Base-by-base conservation (phyloP, 2,888 invertebrate genomes). In the Sipunculus nudus region DNA sequence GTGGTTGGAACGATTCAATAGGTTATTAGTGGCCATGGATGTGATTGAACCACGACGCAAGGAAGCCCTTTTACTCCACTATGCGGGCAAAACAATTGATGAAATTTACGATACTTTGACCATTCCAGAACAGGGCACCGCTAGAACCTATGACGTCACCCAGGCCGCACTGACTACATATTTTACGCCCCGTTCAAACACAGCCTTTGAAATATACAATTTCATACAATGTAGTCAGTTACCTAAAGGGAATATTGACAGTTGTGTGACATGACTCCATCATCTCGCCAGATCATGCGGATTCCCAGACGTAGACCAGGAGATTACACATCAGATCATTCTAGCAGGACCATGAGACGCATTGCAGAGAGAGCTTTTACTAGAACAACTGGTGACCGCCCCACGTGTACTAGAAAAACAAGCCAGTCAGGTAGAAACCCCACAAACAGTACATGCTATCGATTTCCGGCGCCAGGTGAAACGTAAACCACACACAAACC, bases 61-160 rank as follows among this genome's bases (percentile, higher is more conserved):
- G 31, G 59, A 57, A 45, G 63, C 66, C 5, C 32, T 66, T 2
- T 48, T 67, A 10, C 49, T 65, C 13, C 58, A 67, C 38, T 61
- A 59, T 52, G 58, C 46, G 5, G 65, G 62, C 8, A 56, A 63
- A 31, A 45, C 49, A 5, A 39, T 58, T 16, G 21, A 52, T 21
- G 53, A 43, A 3, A 62, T 65, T 23, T 59, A 49, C 28, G 62
- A 62, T n/a, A 63, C 65, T 26, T 31, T 59, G 13, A n/a, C 25
- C 13, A 29, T 39, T 13, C 21, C 29, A n/a, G 40, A 31, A 23
- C 21, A 10, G n/a, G n/a, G n/a, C n/a, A n/a, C n/a, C n/a, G n/a
- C n/a, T n/a, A n/a, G n/a, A n/a, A n/a, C n/a, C n/a, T n/a, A n/a
- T n/a, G n/a, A n/a, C n/a, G n/a, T n/a, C n/a, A n/a, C n/a, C n/a